A percentile compares a stretch with the other conserved stretches of the same genome.
These are phyloP conservation scores for Drosophila mercatorum DNA, from an alignment of 2,888 invertebrate species.

Conservation along the genomic window DNA sequence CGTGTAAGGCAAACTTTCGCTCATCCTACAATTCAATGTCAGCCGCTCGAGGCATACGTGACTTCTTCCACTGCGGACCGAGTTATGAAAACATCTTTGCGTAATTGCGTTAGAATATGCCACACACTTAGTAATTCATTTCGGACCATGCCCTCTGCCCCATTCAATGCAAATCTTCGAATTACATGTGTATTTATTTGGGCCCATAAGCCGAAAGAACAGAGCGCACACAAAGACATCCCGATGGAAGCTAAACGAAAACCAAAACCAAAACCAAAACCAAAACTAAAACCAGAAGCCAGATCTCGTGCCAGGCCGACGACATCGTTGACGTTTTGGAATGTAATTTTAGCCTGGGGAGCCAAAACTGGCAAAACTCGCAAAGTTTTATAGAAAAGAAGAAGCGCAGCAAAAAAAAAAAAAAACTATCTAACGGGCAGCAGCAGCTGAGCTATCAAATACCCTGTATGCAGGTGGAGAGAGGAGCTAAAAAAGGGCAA, in stretches of 20 bases:
- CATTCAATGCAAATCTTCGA: slow-evolving; percentile 74
- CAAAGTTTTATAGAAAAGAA: slow-evolving; percentile 64
- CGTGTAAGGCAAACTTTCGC: neutral
- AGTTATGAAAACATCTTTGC: neutral
- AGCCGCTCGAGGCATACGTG: neutral
- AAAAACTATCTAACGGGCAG: slow-evolving; percentile 2
- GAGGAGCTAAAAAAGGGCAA: neutral
- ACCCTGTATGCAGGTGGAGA: neutral
- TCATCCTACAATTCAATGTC: neutral
- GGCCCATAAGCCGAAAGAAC: slow-evolving; percentile 40
- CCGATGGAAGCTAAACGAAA: slow-evolving; percentile 5
- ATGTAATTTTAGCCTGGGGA: slow-evolving; percentile 74
- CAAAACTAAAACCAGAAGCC: slow-evolving; percentile 29
- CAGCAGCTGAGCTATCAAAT: neutral
- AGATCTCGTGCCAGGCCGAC: slow-evolving; percentile 41
- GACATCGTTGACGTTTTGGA: slow-evolving; percentile 74
- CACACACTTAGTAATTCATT: slow-evolving; percentile 6
- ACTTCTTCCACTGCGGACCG: neutral
- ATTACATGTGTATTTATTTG: slow-evolving; percentile 77
- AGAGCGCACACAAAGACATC: slow-evolving; percentile 10
- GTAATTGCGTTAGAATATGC: neutral
- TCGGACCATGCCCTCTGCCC: neutral
- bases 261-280: neutral
- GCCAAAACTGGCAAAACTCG: slow-evolving; percentile 43
- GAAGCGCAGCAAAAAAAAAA: neutral